phyloP scores from a whole-genome alignment of 2,113 vertebrate species.

The Ctenodactylus gundi region DNA sequence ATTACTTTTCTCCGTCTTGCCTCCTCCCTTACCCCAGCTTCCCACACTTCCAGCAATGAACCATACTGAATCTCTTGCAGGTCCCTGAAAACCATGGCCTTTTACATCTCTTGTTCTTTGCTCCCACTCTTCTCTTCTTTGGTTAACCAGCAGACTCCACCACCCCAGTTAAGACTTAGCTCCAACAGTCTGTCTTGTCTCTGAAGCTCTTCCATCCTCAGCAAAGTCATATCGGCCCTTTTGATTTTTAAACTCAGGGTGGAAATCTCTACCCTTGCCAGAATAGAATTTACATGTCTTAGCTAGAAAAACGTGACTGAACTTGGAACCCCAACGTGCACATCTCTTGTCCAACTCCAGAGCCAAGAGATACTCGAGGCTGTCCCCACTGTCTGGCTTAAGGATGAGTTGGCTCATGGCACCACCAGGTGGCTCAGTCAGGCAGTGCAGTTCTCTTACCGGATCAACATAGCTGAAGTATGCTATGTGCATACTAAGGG shows the following conservation, averaged over 20 bases:
- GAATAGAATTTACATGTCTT: neutral
- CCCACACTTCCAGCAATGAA: neutral
- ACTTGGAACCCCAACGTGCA: neutral
- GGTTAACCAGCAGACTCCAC: neutral
- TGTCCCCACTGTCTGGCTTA: neutral
- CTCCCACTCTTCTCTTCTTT: neutral
- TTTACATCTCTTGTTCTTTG: neutral
- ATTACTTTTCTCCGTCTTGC: neutral
- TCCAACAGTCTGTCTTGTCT: neutral
- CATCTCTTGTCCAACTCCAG: neutral
- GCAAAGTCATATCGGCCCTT: neutral
- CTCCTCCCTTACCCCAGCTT: neutral
- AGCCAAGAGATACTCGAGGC: neutral
- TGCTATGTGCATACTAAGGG: neutral
- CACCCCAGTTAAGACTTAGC: neutral
- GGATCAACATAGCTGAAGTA: neutral
- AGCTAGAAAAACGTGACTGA: neutral
- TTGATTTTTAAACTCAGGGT: neutral
- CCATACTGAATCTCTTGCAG: neutral
- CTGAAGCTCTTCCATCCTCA: neutral
- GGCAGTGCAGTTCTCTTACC: slow-evolving; percentile 35
- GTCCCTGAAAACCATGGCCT: neutral
- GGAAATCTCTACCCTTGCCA: neutral
- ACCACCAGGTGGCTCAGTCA: slow-evolving; percentile 66
- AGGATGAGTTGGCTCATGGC: slow-evolving; percentile 44